A percentile compares a stretch with the other conserved stretches of the same genome.
Conservation (phyloP, 1,140 invertebrate genomes). For the Camponotus pennsylvanicus region DNA sequence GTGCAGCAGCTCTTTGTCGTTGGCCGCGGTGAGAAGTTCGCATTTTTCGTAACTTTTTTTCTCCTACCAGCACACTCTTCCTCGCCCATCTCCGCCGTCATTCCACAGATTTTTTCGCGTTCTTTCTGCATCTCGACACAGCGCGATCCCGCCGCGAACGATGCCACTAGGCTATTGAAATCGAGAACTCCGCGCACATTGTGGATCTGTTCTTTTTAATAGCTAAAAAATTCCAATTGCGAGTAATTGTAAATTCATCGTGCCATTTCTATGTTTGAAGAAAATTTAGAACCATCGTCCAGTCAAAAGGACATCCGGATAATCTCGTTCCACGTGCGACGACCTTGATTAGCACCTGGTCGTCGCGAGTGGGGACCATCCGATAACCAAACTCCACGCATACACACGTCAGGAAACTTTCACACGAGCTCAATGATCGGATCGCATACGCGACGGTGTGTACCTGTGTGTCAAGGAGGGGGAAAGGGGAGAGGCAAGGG, state of each 20-base stretch:
- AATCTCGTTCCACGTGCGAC: slow-evolving; percentile 19
- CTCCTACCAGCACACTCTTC: slow-evolving; percentile 67
- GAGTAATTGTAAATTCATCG: not conserved
- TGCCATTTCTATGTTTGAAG: not conserved
- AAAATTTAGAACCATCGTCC: not conserved
- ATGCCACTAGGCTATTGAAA: slow-evolving; percentile 4
- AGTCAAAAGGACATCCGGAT: not conserved
- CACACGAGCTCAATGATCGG: slow-evolving; percentile 17
- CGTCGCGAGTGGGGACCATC: slow-evolving; percentile 30
- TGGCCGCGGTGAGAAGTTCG: slow-evolving; percentile 84
- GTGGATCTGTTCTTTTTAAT: not conserved
- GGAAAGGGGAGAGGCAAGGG: slow-evolving; percentile 2
- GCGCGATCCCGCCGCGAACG: slow-evolving; percentile 11
- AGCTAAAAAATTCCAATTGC: not conserved
- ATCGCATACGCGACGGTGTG: slow-evolving; percentile 31
- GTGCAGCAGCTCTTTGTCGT: slow-evolving; percentile 83
- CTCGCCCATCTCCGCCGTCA: slow-evolving; percentile 42
- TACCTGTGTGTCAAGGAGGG: slow-evolving; percentile 32
- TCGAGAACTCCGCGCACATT: not conserved
- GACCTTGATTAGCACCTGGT: slow-evolving; percentile 55
- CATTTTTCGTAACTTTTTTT: slow-evolving; percentile 86
- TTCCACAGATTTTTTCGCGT: slow-evolving; percentile 73
- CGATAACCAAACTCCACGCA: slow-evolving; percentile 23
- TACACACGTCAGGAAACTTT: slow-evolving; percentile 18
- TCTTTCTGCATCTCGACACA: not conserved